Conservation (phyloP, 2,888 invertebrate genomes). For the Drosophila acutilabella region DNA sequence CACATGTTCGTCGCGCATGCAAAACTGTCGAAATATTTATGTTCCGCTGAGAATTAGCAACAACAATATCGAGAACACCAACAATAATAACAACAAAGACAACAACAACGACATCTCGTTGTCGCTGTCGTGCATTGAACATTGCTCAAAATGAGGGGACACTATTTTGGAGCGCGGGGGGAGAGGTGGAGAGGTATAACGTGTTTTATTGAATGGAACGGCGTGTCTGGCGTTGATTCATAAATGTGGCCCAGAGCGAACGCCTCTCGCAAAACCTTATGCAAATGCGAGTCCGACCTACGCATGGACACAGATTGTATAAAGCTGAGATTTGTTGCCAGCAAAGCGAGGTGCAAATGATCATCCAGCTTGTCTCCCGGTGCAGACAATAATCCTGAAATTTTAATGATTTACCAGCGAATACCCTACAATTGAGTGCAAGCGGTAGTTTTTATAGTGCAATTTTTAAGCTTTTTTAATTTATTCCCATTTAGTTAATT, state of each 20-base stretch:
- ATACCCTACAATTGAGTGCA: neutral
- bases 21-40: slow-evolving; percentile 82
- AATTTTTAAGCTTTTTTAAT: too few species aligned
- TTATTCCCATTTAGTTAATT: too few species aligned
- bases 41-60: slow-evolving; percentile 73
- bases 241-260: slow-evolving; percentile 73
- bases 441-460: too few species aligned
- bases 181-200: slow-evolving; percentile 35
- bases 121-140: slow-evolving; percentile 74
- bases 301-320: slow-evolving; percentile 70
- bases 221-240: slow-evolving; percentile 83
- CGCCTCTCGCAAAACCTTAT: slow-evolving; percentile 55
- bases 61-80: slow-evolving; percentile 35
- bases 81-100: slow-evolving; percentile 15
- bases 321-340: slow-evolving; percentile 77
- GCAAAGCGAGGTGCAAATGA: slow-evolving; percentile 76
- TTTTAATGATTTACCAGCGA: neutral
- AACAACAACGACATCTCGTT: slow-evolving; percentile 44
- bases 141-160: slow-evolving; percentile 63
- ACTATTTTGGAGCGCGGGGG: neutral
- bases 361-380: slow-evolving; percentile 38
- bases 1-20: slow-evolving; percentile 73
- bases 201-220: slow-evolving; percentile 84
- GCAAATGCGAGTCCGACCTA: slow-evolving; percentile 74
- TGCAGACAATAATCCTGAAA: slow-evolving; percentile 1